Base-by-base conservation (phyloP, 1,140 invertebrate species). In the Phymorhynchus buccinoides region DNA sequence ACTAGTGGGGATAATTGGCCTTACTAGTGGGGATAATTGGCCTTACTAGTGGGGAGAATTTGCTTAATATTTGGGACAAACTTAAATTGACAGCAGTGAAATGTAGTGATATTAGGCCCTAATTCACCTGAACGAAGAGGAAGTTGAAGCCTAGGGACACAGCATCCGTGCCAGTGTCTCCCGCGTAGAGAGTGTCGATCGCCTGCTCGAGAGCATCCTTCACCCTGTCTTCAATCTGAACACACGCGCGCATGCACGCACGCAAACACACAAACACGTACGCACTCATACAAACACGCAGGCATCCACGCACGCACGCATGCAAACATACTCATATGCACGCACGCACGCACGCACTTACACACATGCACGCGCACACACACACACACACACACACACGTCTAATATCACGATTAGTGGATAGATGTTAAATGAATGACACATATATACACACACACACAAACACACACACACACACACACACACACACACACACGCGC, bases 101-200 rank as follows among this genome's bases (percentile, higher is more conserved):
- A n/a, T n/a, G n/a, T n/a, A n/a, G n/a, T n/a, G n/a, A n/a, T n/a
- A n/a, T n/a, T n/a, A n/a, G 44, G 18, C 6, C 7, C 44, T 48
- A 42, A 52, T 80, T 56, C 80, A 88, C 88, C 78, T 86, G 7
- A 68, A 85, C 75, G 81, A 88, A 87, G 6, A 87, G 48, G 35
- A 86, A 81, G 77, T 88, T 88, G 78, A 84, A 86, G 27, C 81
- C 85, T 56, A 88, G 85, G 3, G 86, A 85, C 2, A 87, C 79
- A 32, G 86, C 35, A 52, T 88, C 77, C 30, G 84, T 86, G 39
- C 86, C 86, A 27, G 42, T 81, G 27, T 87, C 79, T 56, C 88
- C 88, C 3, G 71, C 81, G 42, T 86, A 88, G 37, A 83, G 77
- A 37, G 81, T 66, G 30, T 87, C 52, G n/a, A 88, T 84, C 32